Evolutionary conservation across 1,140 invertebrate genomes (phyloP).

Genomic region (Heliothis subflexa): DNA sequence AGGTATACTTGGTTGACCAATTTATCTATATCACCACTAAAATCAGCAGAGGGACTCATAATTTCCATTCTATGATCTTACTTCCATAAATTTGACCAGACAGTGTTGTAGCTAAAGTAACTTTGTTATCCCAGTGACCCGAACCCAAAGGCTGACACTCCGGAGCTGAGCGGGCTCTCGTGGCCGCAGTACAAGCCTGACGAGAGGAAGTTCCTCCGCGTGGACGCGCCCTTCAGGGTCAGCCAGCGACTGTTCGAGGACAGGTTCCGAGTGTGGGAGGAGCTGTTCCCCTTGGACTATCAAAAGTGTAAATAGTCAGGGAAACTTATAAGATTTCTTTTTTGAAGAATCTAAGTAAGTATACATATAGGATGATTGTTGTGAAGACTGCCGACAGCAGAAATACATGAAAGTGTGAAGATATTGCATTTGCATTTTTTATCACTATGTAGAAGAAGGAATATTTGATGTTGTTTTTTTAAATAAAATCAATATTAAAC

Average conservation of each 20-base stretch:
- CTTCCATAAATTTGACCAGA: background rate
- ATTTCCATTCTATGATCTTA: background rate
- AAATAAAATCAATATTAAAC: no score
- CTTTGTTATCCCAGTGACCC: slow-evolving; percentile 57
- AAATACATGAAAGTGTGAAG: no score
- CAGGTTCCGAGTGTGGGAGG: slow-evolving; percentile 65
- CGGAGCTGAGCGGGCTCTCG: slow-evolving; percentile 20
- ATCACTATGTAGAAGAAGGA: no score
- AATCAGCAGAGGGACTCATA: background rate
- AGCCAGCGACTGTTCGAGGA: slow-evolving; percentile 64
- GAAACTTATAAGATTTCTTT: background rate
- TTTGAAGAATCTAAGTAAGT: background rate
- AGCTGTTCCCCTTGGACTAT: slow-evolving; percentile 65
- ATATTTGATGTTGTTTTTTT: no score
- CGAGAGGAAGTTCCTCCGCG: slow-evolving; percentile 59
- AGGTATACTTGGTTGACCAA: background rate
- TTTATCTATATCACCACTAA: background rate
- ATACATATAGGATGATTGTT: no score
- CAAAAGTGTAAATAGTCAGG: slow-evolving; percentile 13
- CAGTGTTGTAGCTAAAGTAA: background rate
- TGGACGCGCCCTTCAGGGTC: slow-evolving; percentile 55
- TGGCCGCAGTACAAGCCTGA: slow-evolving; percentile 54
- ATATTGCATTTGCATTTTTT: no score
- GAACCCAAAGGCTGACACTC: slow-evolving; percentile 55
- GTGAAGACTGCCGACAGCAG: background rate